Base-by-base conservation (phyloP, 2,113 vertebrate genomes). In the Colius striatus region DNA sequence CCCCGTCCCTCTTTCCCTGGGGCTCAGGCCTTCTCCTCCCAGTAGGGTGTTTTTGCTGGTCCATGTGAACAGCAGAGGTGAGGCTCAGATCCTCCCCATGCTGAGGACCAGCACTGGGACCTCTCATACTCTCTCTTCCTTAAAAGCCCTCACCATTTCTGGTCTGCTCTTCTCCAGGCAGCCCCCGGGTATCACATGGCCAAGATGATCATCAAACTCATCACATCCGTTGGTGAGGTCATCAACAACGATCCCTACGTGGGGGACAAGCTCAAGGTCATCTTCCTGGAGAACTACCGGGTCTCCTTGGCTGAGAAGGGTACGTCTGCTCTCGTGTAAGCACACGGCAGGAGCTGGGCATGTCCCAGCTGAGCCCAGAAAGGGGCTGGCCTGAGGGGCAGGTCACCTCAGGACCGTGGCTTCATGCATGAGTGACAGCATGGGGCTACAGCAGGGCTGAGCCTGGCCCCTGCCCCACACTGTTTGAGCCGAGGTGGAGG, bases 181-280 rank as follows among this genome's bases (percentile, higher is more conserved):
- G 99, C 99, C 27, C 98, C 98, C 11, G 99, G 99, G 29, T 99
- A 99, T 92, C 98, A 99, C 96, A 98, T 99, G 98, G 99, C 99
- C 47, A 99, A 99, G 97, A 98, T 98, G 98, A 99, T 99, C 94
- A 99, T 99, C 93, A 99, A 98, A 89, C 97, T 99, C 91, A 98
- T 99, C 96, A 99, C 98, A 0, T 98, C 98, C 9, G 92, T 99
- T 4, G 98, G 98, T 4, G 97, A 98, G 14, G 97, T 99, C 22
- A 83, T 99, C 94, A 99, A 99, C 96, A 98, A 98, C 1, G 98
- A 99, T 89, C 98, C 98, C 4, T 89, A 98, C 2, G 98, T 99
- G 84, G 98, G 98, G 2, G 98, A 99, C 95, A 97, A 89, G 77
- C 98, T 99, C 77, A 99, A 98, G 93, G 98, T 99, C 92, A 98